phyloP scores from a whole-genome alignment of 2,888 invertebrate species.

The Plagodis dolabraria region DNA sequence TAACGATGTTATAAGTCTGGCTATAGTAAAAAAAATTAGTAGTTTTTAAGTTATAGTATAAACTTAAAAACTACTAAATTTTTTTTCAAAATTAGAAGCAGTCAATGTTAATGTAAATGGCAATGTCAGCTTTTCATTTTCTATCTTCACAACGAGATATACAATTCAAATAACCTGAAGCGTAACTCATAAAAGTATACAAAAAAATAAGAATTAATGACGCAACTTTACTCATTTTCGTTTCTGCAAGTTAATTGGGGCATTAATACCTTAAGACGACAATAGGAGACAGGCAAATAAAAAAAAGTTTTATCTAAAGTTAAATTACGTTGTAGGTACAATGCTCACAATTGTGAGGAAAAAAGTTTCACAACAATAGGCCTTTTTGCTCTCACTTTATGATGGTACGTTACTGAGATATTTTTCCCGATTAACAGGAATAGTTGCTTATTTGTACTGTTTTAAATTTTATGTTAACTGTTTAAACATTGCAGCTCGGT shows the following conservation, averaged over 20 bases:
- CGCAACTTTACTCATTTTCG: constrained; percentile 41
- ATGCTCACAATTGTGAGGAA: constrained; percentile 21
- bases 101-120: too few species aligned
- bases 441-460: not conserved
- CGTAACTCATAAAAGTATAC: constrained; percentile 35
- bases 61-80: too few species aligned
- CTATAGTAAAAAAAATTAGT: too few species aligned
- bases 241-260: constrained; percentile 38
- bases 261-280: constrained; percentile 28
- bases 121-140: too few species aligned
- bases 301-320: constrained; percentile 39
- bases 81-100: too few species aligned
- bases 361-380: constrained; percentile 26
- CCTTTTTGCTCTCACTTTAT: constrained; percentile 10
- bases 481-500: too few species aligned
- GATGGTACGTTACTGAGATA: not conserved
- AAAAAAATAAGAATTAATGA: constrained; percentile 39
- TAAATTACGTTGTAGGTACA: constrained; percentile 30
- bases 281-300: constrained; percentile 34
- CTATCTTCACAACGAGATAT: constrained; percentile 18
- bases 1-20: too few species aligned
- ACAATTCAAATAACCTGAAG: constrained; percentile 23
- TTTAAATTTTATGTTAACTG: too few species aligned
- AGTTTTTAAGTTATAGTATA: too few species aligned
- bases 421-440: too few species aligned